A percentile compares a stretch with the other conserved stretches of the same genome.
Conservation (phyloP, 2,797 vertebrate species). For the Streptopelia turtur region DNA sequence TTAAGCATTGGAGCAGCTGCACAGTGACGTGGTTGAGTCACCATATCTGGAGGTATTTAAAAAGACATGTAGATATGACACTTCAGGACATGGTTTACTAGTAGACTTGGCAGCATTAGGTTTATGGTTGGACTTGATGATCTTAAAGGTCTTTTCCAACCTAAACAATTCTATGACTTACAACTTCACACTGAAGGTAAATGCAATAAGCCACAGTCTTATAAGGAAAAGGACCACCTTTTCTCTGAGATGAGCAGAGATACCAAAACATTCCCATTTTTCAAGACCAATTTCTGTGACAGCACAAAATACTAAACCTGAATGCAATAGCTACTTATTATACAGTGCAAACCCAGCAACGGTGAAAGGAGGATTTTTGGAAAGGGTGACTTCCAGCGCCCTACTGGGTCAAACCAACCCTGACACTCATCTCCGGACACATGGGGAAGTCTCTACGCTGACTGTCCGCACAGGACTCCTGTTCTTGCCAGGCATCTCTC, state of each 20-base stretch:
- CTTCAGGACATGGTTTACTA: no score
- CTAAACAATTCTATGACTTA: not conserved
- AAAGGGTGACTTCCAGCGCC: not conserved
- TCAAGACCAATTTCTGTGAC: not conserved
- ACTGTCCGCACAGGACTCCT: not conserved
- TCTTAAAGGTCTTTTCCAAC: no score
- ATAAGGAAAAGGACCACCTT: not conserved
- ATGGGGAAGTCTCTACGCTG: not conserved
- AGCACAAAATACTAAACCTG: not conserved
- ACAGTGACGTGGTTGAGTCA: no score
- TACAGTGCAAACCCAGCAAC: not conserved
- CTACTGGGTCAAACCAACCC: not conserved
- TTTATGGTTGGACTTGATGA: no score
- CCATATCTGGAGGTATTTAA: no score
- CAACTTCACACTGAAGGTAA: not conserved
- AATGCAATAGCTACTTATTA: not conserved
- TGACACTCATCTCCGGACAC: not conserved
- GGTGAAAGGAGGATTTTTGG: not conserved
- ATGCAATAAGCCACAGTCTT: not conserved
- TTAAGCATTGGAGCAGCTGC: no score
- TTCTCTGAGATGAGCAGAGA: not conserved
- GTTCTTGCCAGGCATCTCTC: not conserved
- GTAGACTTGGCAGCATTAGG: no score
- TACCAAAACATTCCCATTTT: not conserved
- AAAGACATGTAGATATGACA: no score